Percentiles rank a stretch among this genome's conserved stretches.
Evolutionary conservation across 2,113 vertebrate genomes (phyloP).

Genomic region (Falco punctatus): DNA sequence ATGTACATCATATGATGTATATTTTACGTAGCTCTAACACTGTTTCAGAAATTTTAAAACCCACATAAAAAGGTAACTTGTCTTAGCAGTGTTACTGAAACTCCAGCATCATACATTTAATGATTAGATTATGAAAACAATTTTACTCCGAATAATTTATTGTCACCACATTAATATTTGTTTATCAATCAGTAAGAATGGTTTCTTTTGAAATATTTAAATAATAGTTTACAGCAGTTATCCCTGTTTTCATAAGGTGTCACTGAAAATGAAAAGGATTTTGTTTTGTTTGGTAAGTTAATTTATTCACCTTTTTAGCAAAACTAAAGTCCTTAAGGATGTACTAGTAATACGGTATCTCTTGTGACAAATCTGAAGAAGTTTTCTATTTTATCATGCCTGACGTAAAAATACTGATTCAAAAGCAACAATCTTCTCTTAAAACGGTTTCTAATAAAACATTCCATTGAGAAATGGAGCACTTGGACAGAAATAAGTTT

Average conservation of each 20-base stretch:
- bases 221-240: neutral
- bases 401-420: conserved; percentile 29
- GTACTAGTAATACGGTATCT: neutral
- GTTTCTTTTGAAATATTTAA: neutral
- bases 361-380: neutral
- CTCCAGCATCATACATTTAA: neutral
- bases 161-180: neutral
- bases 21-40: neutral
- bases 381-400: neutral
- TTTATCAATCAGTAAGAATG: neutral
- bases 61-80: neutral
- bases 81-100: neutral
- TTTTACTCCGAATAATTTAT: neutral
- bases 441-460: neutral
- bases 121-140: neutral
- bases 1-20: rapidly evolving
- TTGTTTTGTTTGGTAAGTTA: neutral
- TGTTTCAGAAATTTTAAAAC: neutral
- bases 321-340: neutral
- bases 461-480: neutral
- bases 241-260: neutral
- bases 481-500: neutral
- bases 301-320: neutral
- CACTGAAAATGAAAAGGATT: neutral
- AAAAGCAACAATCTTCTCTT: neutral